phyloP scores from a whole-genome alignment of 2,888 invertebrate genomes.

The Exephanes ischioxanthus region DNA sequence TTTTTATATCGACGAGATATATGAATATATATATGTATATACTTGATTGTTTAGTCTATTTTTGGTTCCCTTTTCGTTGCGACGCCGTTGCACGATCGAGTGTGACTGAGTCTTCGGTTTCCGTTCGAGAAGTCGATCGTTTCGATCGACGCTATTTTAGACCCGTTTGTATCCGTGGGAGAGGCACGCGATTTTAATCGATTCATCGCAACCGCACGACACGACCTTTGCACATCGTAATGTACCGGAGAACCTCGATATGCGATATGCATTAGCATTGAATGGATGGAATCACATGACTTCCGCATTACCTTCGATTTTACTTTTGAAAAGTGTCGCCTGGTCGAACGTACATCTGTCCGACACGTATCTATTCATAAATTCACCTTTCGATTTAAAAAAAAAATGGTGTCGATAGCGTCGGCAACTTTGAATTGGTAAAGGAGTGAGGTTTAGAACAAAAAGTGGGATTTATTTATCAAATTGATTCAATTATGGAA shows the following conservation, averaged over 20 bases:
- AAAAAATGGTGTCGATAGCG: not conserved
- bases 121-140: slow-evolving; percentile 1
- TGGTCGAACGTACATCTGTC: not conserved
- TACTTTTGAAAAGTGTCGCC: not conserved
- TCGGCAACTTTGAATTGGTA: not conserved
- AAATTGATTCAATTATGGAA: not conserved
- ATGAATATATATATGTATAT: not conserved
- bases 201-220: slow-evolving; percentile 65
- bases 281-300: slow-evolving; percentile 66
- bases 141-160: not conserved
- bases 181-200: slow-evolving; percentile 65
- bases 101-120: slow-evolving; percentile 8
- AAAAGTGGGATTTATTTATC: not conserved
- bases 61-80: not conserved
- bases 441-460: not conserved
- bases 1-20: not conserved
- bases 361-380: not conserved
- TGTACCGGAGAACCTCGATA: not conserved
- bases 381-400: not conserved
- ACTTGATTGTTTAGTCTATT: not conserved
- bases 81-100: slow-evolving; percentile 2
- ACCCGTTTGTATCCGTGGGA: not conserved
- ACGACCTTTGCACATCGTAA: slow-evolving; percentile 26
- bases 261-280: slow-evolving; percentile 70
- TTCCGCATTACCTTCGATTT: not conserved